Evolutionary conservation across 2,113 vertebrate genomes (phyloP).

Genomic region (Lagopus leucura): DNA sequence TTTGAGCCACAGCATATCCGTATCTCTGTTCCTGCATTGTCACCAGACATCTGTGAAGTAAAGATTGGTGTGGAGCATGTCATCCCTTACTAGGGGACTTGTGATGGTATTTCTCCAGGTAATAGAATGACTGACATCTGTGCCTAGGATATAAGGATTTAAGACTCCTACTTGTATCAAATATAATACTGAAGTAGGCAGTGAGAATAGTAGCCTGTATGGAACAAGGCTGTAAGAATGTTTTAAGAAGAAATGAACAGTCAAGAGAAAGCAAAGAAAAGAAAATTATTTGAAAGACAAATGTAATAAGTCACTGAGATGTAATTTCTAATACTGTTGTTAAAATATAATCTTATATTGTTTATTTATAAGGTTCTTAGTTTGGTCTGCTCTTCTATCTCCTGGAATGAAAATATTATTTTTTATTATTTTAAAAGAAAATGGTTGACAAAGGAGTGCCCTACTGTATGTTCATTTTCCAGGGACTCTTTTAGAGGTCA

Average conservation of each 20-base stretch:
- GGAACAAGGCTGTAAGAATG: background rate
- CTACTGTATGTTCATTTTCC: background rate
- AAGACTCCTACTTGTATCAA: background rate
- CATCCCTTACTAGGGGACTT: background rate
- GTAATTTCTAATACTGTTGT: background rate
- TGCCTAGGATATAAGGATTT: background rate
- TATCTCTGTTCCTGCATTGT: background rate
- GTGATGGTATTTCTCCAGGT: background rate
- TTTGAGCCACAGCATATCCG: background rate
- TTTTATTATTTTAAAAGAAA: background rate
- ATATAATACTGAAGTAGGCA: background rate
- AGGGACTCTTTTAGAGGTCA: background rate
- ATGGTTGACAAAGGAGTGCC: background rate
- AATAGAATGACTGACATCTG: rapidly evolving
- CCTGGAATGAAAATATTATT: background rate
- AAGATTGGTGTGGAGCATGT: background rate
- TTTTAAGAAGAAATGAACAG: background rate
- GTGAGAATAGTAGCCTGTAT: background rate
- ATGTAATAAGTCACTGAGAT: background rate
- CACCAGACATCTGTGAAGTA: background rate
- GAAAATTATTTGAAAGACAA: background rate
- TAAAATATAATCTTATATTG: background rate
- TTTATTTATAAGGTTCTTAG: background rate
- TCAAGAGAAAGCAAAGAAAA: background rate
- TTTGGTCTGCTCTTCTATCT: background rate